A percentile compares a stretch with the other conserved stretches of the same genome.
These are phyloP conservation scores for Nipponacmea schrenckii DNA, from an alignment of 2,888 invertebrate species.

Conservation along the genomic window DNA sequence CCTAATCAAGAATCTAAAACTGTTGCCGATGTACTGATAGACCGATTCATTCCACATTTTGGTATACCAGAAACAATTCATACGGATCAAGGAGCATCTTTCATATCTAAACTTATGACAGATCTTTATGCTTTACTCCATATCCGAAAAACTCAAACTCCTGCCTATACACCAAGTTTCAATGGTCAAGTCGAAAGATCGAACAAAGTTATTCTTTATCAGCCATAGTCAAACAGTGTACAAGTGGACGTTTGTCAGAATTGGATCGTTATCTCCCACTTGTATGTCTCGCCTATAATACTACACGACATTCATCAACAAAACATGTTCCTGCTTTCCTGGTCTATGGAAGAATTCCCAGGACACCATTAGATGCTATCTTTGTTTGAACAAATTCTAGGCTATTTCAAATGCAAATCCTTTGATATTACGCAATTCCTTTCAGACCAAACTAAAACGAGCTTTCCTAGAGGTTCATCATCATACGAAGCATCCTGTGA, in stretches of 20 bases:
- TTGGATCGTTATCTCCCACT: no score
- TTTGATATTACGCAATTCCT: no score
- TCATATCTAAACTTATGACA: constrained; percentile 1
- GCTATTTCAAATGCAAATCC: no score
- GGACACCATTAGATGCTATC: background rate
- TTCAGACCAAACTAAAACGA: background rate
- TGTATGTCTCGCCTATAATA: no score
- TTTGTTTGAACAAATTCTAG: no score
- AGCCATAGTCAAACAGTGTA: constrained; percentile 2
- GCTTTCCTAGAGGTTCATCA: background rate
- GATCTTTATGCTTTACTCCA: background rate
- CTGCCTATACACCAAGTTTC: constrained; percentile 1
- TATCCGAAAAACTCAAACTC: background rate
- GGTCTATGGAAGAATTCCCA: background rate
- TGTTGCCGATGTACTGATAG: no score
- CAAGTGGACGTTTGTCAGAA: no score
- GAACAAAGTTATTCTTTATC: background rate
- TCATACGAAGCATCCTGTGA: background rate
- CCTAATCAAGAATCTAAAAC: no score
- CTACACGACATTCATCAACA: no score
- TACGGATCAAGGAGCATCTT: background rate
- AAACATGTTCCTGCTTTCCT: no score
- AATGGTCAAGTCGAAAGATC: background rate
- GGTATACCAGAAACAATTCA: background rate
- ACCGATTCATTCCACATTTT: background rate